Evolutionary conservation across 2,797 vertebrate species (phyloP).

Genomic region (Chaetophractus vellerosus): DNA sequence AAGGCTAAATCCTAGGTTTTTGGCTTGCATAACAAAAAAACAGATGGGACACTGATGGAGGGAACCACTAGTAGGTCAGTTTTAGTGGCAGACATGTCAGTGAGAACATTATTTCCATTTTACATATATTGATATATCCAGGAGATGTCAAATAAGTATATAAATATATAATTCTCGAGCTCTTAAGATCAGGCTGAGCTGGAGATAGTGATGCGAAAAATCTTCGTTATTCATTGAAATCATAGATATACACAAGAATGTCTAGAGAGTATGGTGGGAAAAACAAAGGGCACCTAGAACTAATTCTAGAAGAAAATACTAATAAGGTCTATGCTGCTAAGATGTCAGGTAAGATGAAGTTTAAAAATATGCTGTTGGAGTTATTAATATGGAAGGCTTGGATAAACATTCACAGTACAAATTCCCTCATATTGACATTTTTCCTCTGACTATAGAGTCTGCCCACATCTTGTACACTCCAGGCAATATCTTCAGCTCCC

Average conservation of each 20-base stretch:
- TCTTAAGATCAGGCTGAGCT: background rate
- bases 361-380: background rate
- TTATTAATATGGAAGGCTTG: background rate
- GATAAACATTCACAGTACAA: background rate
- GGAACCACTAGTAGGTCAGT: background rate
- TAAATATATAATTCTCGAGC: background rate
- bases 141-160: background rate
- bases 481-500: background rate
- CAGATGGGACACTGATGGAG: background rate
- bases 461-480: background rate
- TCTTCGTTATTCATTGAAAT: background rate
- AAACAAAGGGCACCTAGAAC: background rate
- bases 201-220: background rate
- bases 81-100: background rate
- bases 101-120: background rate
- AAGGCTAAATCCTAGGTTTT: slow-evolving; percentile 6
- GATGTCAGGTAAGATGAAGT: background rate
- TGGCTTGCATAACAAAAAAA: background rate
- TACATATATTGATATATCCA: background rate
- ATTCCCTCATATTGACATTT: background rate
- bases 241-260: background rate
- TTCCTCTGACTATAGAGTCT: background rate
- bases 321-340: background rate
- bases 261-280: background rate
- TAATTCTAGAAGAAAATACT: background rate